A percentile compares a stretch with the other conserved stretches of the same genome.
phyloP scores from a whole-genome alignment of 2,113 vertebrate species.

The Pelobates fuscus region DNA sequence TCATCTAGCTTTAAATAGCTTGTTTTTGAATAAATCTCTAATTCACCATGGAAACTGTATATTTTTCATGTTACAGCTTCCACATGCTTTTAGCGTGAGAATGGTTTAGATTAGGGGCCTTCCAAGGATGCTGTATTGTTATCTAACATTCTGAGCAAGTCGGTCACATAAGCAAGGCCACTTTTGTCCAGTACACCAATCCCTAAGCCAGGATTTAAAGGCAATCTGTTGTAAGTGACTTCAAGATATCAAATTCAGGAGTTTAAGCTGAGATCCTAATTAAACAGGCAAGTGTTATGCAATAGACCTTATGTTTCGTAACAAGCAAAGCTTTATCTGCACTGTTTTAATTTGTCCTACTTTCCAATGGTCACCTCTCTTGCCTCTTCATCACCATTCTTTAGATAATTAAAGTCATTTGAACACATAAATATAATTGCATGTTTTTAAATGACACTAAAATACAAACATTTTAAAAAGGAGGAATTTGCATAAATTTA shows the following conservation, averaged over 20 bases:
- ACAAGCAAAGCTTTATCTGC: slow-evolving; percentile 14
- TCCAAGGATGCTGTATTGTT: slow-evolving; percentile 4
- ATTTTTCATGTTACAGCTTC: slow-evolving; percentile 2
- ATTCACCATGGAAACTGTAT: slow-evolving; percentile 22
- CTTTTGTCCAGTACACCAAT: background rate
- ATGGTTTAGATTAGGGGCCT: background rate
- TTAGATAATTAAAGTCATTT: too few species aligned
- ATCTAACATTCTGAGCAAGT: slow-evolving; percentile 12
- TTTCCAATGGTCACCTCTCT: background rate
- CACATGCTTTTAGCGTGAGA: slow-evolving; percentile 3
- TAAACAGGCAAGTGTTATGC: slow-evolving; percentile 18
- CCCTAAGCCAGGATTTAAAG: slow-evolving; percentile 3
- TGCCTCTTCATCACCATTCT: background rate
- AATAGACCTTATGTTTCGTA: slow-evolving; percentile 18
- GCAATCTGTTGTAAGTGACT: background rate
- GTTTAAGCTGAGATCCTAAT: slow-evolving; percentile 30
- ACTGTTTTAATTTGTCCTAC: background rate
- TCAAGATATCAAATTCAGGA: slow-evolving; percentile 8
- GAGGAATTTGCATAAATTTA: too few species aligned
- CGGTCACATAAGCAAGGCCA: background rate
- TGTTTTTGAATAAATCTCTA: slow-evolving; percentile 7
- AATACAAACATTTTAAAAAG: too few species aligned
- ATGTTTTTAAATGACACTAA: too few species aligned
- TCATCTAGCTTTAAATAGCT: background rate
- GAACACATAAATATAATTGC: too few species aligned